A percentile compares a stretch with the other conserved stretches of the same genome.
phyloP scores from a whole-genome alignment of 2,888 invertebrate genomes.

The Ommatoiulus sabulosus region DNA sequence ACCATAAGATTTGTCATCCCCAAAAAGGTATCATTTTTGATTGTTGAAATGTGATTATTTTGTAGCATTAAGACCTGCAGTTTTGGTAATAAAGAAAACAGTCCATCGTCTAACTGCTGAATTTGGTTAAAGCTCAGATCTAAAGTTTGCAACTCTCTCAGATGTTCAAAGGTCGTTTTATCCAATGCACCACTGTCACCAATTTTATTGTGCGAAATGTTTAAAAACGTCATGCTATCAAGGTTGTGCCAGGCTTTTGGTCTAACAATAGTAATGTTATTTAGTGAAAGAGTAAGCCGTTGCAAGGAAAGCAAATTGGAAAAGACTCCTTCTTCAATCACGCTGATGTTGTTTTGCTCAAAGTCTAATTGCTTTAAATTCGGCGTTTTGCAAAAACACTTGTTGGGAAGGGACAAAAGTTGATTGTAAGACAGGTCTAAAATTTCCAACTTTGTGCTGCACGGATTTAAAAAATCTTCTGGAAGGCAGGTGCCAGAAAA shows the following conservation, averaged over 20 bases:
- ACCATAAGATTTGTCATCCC: background rate
- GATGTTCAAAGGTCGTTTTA: background rate
- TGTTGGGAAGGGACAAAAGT: background rate
- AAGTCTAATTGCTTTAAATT: background rate
- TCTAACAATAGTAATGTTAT: background rate
- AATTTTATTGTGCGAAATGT: slow-evolving; percentile 44
- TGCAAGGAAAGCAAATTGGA: background rate
- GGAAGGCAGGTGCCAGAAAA: background rate
- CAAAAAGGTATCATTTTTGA: background rate
- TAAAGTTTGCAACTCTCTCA: background rate
- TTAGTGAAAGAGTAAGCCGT: background rate
- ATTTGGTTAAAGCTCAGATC: slow-evolving; percentile 26
- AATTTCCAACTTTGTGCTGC: background rate
- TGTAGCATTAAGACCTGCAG: slow-evolving; percentile 7
- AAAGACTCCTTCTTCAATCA: background rate
- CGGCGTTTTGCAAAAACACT: background rate
- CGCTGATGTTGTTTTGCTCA: background rate
- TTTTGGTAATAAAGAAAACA: background rate
- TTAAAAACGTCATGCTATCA: background rate
- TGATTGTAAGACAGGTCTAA: slow-evolving; percentile 6
- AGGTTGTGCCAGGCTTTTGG: background rate
- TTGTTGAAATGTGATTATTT: background rate
- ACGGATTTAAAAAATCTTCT: background rate
- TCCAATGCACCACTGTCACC: background rate
- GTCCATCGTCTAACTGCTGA: background rate